These are phyloP conservation scores for Sthenelais limicola DNA, from an alignment of 2,888 invertebrate genomes.

Conservation along the genomic window DNA sequence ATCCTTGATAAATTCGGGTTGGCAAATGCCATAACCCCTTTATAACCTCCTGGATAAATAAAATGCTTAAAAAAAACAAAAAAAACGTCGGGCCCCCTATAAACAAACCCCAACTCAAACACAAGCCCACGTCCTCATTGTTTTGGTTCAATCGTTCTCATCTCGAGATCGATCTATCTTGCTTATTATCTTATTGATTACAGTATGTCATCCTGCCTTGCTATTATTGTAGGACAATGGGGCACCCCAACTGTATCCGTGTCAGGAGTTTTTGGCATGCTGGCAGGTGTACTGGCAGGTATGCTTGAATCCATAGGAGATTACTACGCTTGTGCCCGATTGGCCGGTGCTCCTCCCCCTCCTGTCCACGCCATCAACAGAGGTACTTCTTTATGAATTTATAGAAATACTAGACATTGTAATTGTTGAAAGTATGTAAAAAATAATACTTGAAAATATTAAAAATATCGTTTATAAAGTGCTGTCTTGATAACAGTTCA, in stretches of 20 bases:
- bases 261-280: constrained; percentile 66
- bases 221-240: constrained; percentile 62
- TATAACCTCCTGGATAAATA: too few species aligned
- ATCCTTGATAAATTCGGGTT: too few species aligned
- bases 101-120: neutral
- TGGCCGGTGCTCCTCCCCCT: constrained; percentile 83
- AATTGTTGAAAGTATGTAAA: neutral
- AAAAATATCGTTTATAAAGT: neutral
- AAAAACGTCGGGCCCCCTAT: neutral
- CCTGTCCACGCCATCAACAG: constrained; percentile 90
- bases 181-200: too few species aligned
- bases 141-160: too few species aligned
- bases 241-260: constrained; percentile 67
- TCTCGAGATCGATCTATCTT: too few species aligned
- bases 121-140: neutral
- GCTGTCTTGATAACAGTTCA: too few species aligned
- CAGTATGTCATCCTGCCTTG: too few species aligned
- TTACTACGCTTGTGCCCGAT: constrained; percentile 88
- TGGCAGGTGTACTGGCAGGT: constrained; percentile 65
- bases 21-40: too few species aligned
- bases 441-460: neutral
- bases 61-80: too few species aligned
- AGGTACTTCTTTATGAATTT: constrained; percentile 52
- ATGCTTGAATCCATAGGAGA: constrained; percentile 80
- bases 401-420: neutral